These are phyloP conservation scores for Harpalus rubripes DNA, from an alignment of 2,888 invertebrate genomes.

Conservation along the genomic window DNA sequence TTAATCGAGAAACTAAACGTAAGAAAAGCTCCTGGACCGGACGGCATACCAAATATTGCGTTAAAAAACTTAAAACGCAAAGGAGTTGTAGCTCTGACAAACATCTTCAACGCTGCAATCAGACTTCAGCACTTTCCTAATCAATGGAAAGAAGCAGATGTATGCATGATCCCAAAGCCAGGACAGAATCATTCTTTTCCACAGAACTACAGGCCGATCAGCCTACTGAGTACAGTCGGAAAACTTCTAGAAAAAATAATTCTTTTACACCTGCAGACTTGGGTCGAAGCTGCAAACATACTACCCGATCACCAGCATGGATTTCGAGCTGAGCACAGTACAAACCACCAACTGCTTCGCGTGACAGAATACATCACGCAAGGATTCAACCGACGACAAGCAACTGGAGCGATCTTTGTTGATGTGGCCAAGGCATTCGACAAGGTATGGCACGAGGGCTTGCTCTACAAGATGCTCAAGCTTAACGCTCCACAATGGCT, in stretches of 20 bases:
- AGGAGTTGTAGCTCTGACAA: slow-evolving; percentile 60
- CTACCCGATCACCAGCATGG: slow-evolving; percentile 69
- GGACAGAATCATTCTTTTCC: slow-evolving; percentile 67
- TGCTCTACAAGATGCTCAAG: slow-evolving; percentile 5
- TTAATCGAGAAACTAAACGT: background rate
- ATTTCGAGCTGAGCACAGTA: slow-evolving; percentile 68
- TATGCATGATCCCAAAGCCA: slow-evolving; percentile 69
- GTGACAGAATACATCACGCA: too few species aligned
- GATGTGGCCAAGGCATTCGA: slow-evolving; percentile 21
- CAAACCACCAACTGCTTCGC: slow-evolving; percentile 1
- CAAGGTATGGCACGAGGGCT: slow-evolving; percentile 7
- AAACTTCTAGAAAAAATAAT: slow-evolving; percentile 69
- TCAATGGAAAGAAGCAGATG: slow-evolving; percentile 68
- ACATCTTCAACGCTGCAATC: slow-evolving; percentile 32
- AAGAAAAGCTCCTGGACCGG: background rate
- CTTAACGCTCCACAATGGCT: background rate
- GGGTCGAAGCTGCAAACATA: slow-evolving; percentile 51
- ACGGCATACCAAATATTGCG: slow-evolving; percentile 31
- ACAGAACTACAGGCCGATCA: slow-evolving; percentile 69
- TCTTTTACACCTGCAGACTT: slow-evolving; percentile 54
- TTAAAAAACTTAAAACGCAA: slow-evolving; percentile 67
- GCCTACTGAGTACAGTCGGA: slow-evolving; percentile 68
- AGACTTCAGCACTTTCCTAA: slow-evolving; percentile 68
- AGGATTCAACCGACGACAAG: background rate
- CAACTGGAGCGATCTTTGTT: background rate